Conservation (phyloP, 2,888 invertebrate genomes). For the Lagria hirta region DNA sequence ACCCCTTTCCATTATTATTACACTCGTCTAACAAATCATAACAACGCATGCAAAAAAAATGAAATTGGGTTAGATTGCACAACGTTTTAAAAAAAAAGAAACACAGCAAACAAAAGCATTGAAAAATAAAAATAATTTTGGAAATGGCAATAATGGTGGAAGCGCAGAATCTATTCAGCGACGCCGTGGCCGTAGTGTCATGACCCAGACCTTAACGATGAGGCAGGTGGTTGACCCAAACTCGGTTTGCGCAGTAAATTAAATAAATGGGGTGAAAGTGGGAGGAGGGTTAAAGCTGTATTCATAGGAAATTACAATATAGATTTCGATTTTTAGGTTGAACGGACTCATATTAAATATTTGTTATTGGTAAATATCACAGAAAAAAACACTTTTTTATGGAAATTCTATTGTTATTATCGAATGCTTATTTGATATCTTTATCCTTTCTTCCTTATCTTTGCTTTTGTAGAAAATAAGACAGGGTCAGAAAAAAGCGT, state of each 20-base stretch:
- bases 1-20: slow-evolving; percentile 23
- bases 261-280: no score
- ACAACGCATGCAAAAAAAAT: slow-evolving; percentile 6
- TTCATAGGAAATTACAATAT: no score
- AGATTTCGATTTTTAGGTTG: no score
- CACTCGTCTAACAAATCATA: slow-evolving; percentile 9
- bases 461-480: not conserved
- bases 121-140: not conserved
- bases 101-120: not conserved
- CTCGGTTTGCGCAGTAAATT: no score
- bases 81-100: slow-evolving; percentile 4
- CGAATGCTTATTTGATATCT: not conserved
- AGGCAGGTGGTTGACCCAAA: slow-evolving; percentile 24
- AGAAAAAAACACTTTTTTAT: no score
- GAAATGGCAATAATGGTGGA: no score
- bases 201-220: slow-evolving; percentile 14
- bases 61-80: not conserved
- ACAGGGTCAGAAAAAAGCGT: not conserved
- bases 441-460: not conserved
- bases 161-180: not conserved
- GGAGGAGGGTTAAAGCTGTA: no score
- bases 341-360: no score
- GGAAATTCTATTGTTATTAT: not conserved
- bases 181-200: slow-evolving; percentile 7
- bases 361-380: no score